phyloP scores from a whole-genome alignment of 1,140 invertebrate species.

The Nebria ingens region DNA sequence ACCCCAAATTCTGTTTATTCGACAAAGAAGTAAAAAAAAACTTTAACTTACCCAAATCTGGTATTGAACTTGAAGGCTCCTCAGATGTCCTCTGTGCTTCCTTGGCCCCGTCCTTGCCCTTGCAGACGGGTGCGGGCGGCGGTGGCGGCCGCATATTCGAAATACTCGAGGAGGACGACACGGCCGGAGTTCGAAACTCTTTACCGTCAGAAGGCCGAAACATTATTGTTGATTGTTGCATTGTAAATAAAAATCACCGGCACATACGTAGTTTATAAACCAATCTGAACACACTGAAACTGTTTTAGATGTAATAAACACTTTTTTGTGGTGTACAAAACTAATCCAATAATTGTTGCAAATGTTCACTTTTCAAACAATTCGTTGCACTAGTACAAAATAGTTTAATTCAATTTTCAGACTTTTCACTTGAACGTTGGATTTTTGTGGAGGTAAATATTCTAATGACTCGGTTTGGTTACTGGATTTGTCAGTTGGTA shows the following conservation, averaged over 20 bases:
- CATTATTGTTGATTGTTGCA: too few species aligned
- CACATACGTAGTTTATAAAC: too few species aligned
- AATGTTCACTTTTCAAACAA: too few species aligned
- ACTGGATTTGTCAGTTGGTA: neutral
- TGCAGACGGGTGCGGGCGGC: slow-evolving; percentile 39
- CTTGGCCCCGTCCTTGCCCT: slow-evolving; percentile 32
- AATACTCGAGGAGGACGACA: neutral
- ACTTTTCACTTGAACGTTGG: neutral
- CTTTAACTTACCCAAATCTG: slow-evolving; percentile 62
- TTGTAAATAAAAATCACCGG: too few species aligned
- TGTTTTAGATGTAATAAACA: too few species aligned
- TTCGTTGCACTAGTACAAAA: too few species aligned
- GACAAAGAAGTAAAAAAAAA: too few species aligned
- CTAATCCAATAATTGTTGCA: too few species aligned
- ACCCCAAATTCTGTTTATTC: too few species aligned
- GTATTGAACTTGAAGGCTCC: slow-evolving; percentile 73
- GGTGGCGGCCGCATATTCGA: slow-evolving; percentile 43
- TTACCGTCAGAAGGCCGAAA: neutral
- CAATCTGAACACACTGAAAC: too few species aligned
- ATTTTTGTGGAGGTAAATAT: slow-evolving; percentile 17
- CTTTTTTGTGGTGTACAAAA: too few species aligned
- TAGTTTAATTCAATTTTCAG: too few species aligned
- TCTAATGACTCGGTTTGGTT: slow-evolving; percentile 22
- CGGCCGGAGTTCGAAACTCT: neutral
- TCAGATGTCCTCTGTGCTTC: slow-evolving; percentile 39